Evolutionary conservation across 1,140 invertebrate species (phyloP).

Genomic region (Diorhabda sublineata): DNA sequence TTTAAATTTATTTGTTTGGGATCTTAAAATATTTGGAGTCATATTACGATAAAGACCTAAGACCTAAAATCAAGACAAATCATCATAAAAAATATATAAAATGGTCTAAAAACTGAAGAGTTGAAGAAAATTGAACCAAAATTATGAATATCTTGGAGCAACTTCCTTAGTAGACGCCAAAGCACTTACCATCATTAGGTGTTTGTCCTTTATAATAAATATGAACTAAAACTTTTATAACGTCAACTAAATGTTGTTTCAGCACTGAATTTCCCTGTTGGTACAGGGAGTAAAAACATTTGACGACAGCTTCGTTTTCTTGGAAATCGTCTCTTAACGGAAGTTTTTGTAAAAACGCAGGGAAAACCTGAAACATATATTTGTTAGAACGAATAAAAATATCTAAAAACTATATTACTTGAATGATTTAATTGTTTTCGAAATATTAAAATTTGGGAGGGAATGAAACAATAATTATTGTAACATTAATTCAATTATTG

Average conservation of each 20-base stretch:
- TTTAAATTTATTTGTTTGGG: slow-evolving; percentile 18
- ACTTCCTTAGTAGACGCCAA: not conserved
- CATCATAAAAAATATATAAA: not conserved
- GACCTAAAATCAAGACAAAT: slow-evolving; percentile 21
- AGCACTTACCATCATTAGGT: slow-evolving; percentile 47
- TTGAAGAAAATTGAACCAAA: too few species aligned
- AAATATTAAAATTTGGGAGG: too few species aligned
- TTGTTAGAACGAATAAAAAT: not conserved
- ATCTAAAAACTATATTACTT: too few species aligned
- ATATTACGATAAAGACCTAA: slow-evolving; percentile 28
- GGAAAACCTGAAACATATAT: slow-evolving; percentile 57
- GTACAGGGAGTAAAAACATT: slow-evolving; percentile 61
- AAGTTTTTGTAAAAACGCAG: slow-evolving; percentile 65
- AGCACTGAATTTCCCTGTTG: slow-evolving; percentile 54
- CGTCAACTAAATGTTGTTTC: slow-evolving; percentile 49
- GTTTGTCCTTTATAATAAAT: slow-evolving; percentile 53
- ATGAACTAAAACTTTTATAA: slow-evolving; percentile 54
- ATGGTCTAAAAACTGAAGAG: not conserved
- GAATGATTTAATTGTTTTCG: too few species aligned
- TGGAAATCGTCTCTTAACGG: slow-evolving; percentile 72
- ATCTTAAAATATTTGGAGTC: slow-evolving; percentile 11
- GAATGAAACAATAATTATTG: too few species aligned
- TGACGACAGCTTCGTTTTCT: slow-evolving; percentile 68
- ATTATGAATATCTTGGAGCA: too few species aligned
- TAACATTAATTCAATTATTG: too few species aligned